Evolutionary conservation across 2,113 vertebrate species (phyloP).

Genomic region (Cheirogaleus medius): DNA sequence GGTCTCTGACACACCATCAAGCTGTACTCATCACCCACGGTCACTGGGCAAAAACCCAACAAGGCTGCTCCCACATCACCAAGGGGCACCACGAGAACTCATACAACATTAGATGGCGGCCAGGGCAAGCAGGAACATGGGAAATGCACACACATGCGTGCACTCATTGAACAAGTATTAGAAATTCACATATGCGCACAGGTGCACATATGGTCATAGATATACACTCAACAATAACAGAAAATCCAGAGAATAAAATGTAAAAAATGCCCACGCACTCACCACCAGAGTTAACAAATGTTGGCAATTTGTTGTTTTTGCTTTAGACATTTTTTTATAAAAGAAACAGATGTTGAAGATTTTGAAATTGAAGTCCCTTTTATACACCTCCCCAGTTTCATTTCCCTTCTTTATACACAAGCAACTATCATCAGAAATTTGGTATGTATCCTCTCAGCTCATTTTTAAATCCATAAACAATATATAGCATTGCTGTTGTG

Average conservation of each 20-base stretch:
- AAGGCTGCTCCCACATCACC: not conserved
- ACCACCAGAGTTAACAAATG: not conserved
- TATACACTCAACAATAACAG: not conserved
- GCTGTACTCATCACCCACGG: rapidly evolving
- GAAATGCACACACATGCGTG: not conserved
- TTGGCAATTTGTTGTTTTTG: not conserved
- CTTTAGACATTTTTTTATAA: not conserved
- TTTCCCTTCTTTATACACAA: not conserved
- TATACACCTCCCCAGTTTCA: not conserved
- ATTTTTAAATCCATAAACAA: not conserved
- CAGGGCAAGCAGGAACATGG: not conserved
- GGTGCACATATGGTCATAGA: not conserved
- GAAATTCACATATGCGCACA: not conserved
- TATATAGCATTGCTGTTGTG: not conserved
- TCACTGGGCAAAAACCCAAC: not conserved
- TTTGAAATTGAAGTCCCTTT: not conserved
- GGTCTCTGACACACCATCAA: not conserved
- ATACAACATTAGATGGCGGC: not conserved
- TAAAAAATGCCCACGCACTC: not conserved
- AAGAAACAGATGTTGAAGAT: not conserved
- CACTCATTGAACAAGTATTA: no score
- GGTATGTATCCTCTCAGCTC: not conserved
- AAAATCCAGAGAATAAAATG: not conserved
- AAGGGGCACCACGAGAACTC: no score
- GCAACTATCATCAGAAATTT: not conserved